A percentile compares a stretch with the other conserved stretches of the same genome.
Evolutionary conservation across 2,888 invertebrate species (phyloP).

Genomic region (Cynaeus angustus): DNA sequence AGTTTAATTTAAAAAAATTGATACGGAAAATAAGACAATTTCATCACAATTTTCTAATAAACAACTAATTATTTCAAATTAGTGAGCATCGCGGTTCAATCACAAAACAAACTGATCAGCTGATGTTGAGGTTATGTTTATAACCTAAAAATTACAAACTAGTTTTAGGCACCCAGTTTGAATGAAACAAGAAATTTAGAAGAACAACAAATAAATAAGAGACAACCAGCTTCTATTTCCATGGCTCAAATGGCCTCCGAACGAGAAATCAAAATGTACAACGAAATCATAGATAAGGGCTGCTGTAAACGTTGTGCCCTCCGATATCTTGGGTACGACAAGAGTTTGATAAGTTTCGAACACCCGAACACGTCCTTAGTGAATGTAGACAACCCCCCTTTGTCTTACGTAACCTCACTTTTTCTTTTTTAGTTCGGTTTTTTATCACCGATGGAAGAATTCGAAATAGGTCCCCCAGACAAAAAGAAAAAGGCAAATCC

Average conservation of each 20-base stretch:
- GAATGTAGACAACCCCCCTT: constrained; percentile 5
- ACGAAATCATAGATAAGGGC: constrained; percentile 26
- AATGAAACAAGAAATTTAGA: neutral
- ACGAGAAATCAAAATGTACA: constrained; percentile 7
- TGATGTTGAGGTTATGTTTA: neutral
- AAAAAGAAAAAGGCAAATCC: constrained; percentile 19
- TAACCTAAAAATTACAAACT: neutral
- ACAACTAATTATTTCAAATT: neutral
- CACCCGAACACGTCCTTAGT: constrained; percentile 14
- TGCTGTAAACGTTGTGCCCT: constrained; percentile 34
- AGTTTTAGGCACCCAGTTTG: neutral
- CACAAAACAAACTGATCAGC: no score
- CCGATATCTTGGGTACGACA: constrained; percentile 10
- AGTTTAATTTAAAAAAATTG: no score
- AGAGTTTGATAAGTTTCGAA: constrained; percentile 15
- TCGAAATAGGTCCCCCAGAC: constrained; percentile 3
- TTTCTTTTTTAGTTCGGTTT: constrained; percentile 25
- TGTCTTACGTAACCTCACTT: neutral
- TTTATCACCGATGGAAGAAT: constrained; percentile 20
- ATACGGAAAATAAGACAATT: no score
- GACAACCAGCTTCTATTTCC: no score
- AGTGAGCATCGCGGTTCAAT: neutral
- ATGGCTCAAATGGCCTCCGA: constrained; percentile 18
- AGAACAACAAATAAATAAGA: no score
- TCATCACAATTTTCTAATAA: no score